Base-by-base conservation (phyloP, 2,113 vertebrate genomes). In the Solenodon paradoxus region DNA sequence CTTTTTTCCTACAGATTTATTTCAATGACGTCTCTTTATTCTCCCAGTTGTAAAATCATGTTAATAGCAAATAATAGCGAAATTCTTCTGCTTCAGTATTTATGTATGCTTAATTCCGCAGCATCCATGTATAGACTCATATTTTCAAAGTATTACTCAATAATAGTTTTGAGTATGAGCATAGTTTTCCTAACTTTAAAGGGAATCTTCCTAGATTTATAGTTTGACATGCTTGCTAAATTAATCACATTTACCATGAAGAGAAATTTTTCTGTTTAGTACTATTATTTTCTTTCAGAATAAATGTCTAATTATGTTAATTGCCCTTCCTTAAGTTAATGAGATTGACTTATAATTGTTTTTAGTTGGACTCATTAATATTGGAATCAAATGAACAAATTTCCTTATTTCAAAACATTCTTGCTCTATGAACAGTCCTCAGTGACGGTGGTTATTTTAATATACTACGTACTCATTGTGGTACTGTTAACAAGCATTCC, bases 241-340 rank as follows among this genome's bases (percentile, higher is more conserved):
- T 61, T 83, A 68, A 61, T 88, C 30, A 68, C 12, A 75, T 75
- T 75, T 77, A 42, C 32, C 15, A 12, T 81, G 8, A 57, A 12
- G 92, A 74, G 19, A 7, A 53, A 32, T n/a, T 49, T n/a, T 47
- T 71, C 13, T 79, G 9, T 91, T 61, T 51, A 15, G 28, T 28
- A 51, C 74, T 83, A 63, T 75, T 63, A 84, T 82, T 72, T 69
- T 40, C 28, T 66, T 66, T 22, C 45, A 22, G 47, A 66, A 75
- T 63, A 83, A n/a, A 66, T 82, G n/a, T 51, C 82, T 84, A 91
- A 32, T 75, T 88, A 49, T 88, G 17, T 69, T 69, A 88, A 69
- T 26, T 77, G 6, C 66, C 5, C 30, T 88, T 83, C 32, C 9
- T 77, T 69, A 83, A 92, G 32, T 19, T 3, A 45, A 28, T 32